These are phyloP conservation scores for Bambusicola thoracicus DNA, from an alignment of 2,113 vertebrate species.

Conservation along the genomic window DNA sequence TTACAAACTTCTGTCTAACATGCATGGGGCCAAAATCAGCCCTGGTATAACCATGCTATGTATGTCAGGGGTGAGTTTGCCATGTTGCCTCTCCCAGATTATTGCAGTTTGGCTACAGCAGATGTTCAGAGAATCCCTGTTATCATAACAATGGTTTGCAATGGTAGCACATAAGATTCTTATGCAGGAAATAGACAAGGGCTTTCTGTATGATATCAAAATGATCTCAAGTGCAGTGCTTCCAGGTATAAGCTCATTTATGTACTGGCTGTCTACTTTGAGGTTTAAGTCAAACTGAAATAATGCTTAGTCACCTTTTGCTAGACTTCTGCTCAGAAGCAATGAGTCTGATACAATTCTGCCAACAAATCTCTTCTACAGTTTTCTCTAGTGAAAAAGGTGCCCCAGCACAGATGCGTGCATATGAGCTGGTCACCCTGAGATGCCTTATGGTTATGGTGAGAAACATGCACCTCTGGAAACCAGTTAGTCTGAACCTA, in stretches of 20 bases:
- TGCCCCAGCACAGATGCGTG: background rate
- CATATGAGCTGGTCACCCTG: background rate
- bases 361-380: background rate
- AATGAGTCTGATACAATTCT: background rate
- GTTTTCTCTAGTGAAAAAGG: background rate
- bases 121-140: conserved; percentile 17
- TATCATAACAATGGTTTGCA: conserved; percentile 49
- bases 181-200: background rate
- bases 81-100: background rate
- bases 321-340: background rate
- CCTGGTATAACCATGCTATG: background rate
- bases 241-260: background rate
- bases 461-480: background rate
- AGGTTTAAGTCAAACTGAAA: background rate
- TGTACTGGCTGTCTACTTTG: background rate
- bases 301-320: background rate
- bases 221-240: background rate
- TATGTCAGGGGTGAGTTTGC: background rate
- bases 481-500: background rate
- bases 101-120: conserved; percentile 4
- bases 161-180: background rate
- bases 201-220: background rate
- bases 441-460: background rate
- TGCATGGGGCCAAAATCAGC: conserved; percentile 5
- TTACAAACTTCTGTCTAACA: conserved; percentile 52